Evolutionary conservation across 2,888 invertebrate species (phyloP).

Genomic region (Belgica antarctica): DNA sequence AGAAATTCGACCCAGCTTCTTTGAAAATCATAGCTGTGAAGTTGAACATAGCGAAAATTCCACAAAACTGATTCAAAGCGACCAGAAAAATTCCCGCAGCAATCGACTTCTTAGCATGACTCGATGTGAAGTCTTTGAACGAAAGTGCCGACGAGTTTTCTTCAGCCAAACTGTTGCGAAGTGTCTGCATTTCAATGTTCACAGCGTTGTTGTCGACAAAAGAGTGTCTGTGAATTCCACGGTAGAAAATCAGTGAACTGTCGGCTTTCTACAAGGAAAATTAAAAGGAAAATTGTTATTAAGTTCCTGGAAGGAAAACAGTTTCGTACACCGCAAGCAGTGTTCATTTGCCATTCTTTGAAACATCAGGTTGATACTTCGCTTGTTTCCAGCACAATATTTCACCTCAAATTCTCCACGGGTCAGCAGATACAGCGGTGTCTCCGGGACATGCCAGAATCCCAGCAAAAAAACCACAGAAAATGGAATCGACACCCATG

Average conservation of each 20-base stretch:
- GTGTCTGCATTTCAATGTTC: no score
- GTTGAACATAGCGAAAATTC: conserved; percentile 51
- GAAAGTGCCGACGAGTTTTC: background rate
- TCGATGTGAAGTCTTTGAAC: conserved; percentile 44
- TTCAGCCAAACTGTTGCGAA: no score
- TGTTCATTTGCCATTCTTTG: no score
- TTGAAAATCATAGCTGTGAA: conserved; percentile 52
- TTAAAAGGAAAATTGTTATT: background rate
- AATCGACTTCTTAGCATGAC: conserved; percentile 49
- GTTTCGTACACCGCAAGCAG: no score
- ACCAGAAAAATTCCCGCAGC: conserved; percentile 48
- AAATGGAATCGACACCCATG: conserved; percentile 49
- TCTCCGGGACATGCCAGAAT: conserved; percentile 50
- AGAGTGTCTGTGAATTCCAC: conserved; percentile 46
- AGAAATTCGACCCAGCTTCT: conserved; percentile 49
- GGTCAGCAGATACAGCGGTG: conserved; percentile 50
- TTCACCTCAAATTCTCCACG: conserved; percentile 45
- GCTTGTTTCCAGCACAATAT: no score
- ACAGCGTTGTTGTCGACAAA: no score
- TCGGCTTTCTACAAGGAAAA: conserved; percentile 50
- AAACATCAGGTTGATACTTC: no score
- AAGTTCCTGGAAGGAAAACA: background rate
- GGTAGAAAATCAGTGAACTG: conserved; percentile 50
- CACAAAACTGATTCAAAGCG: conserved; percentile 49
- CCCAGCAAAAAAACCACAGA: conserved; percentile 48